Conservation (phyloP, 2,888 invertebrate genomes). For the Agriopis leucophaearia region DNA sequence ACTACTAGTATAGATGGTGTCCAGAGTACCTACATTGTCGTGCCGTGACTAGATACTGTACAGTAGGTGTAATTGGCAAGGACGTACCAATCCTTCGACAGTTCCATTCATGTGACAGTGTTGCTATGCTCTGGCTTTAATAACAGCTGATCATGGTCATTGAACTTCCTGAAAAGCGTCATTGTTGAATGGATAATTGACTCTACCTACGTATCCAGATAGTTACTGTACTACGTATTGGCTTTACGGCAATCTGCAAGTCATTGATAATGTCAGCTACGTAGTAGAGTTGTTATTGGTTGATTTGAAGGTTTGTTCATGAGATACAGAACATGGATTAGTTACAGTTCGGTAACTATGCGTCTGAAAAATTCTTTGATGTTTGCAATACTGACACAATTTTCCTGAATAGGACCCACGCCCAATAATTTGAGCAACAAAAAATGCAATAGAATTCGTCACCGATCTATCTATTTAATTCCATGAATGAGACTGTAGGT, state of each 20-base stretch:
- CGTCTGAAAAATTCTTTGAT: slow-evolving; percentile 27
- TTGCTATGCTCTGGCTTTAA: slow-evolving; percentile 24
- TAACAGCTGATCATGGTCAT: slow-evolving; percentile 26
- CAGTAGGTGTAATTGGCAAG: slow-evolving; percentile 46
- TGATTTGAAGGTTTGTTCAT: slow-evolving; percentile 1
- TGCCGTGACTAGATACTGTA: slow-evolving; percentile 31
- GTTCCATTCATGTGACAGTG: slow-evolving; percentile 44
- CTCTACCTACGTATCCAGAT: neutral
- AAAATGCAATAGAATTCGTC: slow-evolving; percentile 15
- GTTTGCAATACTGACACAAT: slow-evolving; percentile 28
- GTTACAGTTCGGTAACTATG: neutral
- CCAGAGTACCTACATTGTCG: slow-evolving; percentile 18
- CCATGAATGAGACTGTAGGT: slow-evolving; percentile 52
- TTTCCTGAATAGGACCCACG: slow-evolving; percentile 32
- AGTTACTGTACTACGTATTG: neutral
- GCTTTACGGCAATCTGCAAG: neutral
- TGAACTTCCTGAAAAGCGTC: slow-evolving; percentile 25
- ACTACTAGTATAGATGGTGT: neutral
- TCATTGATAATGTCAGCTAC: neutral
- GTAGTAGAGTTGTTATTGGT: no score
- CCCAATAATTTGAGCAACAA: slow-evolving; percentile 19
- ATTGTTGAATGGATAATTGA: slow-evolving; percentile 4
- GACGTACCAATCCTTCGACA: slow-evolving; percentile 41
- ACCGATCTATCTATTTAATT: slow-evolving; percentile 29
- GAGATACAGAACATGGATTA: slow-evolving; percentile 1